These are phyloP conservation scores for Enteromius thamalakanensis DNA, from an alignment of 2,797 vertebrate genomes.

Conservation along the genomic window DNA sequence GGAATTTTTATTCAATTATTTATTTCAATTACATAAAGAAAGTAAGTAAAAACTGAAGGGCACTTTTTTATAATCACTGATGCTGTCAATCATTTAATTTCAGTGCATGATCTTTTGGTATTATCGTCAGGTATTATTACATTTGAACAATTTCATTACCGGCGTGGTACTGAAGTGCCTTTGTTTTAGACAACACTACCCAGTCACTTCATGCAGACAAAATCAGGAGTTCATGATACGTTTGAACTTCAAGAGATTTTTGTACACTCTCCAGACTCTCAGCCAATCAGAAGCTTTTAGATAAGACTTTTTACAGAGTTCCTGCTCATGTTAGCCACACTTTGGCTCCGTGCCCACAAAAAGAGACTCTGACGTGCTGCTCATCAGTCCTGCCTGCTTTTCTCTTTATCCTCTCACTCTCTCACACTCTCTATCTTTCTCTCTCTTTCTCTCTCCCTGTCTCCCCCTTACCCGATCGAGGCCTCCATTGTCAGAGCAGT, in stretches of 20 bases:
- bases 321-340: conserved; percentile 28
- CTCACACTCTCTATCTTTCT: not conserved
- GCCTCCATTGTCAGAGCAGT: conserved; percentile 34
- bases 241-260: conserved; percentile 24
- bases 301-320: conserved; percentile 38
- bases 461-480: not conserved
- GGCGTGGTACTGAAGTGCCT: not conserved
- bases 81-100: not conserved
- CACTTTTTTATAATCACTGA: not conserved
- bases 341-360: conserved; percentile 34
- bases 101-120: not conserved
- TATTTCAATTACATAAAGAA: not conserved
- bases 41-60: not conserved
- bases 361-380: conserved; percentile 45
- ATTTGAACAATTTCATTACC: not conserved
- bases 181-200: not conserved
- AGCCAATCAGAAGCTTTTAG: conserved; percentile 13
- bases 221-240: conserved; percentile 24
- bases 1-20: no score
- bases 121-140: not conserved
- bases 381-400: conserved; percentile 70
- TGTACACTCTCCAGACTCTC: conserved; percentile 17
- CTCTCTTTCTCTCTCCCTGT: not conserved
- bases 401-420: conserved; percentile 48
- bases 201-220: not conserved